Evolutionary conservation across 2,797 vertebrate genomes (phyloP), one percentile per base, ranked within the genome.

Genomic region (Betta splendens): DNA sequence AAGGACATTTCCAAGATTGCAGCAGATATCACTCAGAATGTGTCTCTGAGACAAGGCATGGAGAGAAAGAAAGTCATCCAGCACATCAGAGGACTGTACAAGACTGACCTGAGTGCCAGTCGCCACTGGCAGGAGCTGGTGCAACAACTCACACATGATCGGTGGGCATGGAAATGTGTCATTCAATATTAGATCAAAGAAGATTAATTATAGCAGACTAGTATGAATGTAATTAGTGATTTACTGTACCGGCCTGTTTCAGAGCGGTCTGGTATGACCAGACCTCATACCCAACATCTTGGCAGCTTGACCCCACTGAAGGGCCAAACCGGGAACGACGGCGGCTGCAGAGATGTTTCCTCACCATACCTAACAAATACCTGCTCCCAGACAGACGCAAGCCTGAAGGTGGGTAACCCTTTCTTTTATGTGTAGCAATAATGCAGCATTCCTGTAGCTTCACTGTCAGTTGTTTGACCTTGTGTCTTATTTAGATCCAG

Each of bases 351-450:
- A 92, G 97, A 62, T 98, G 97, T 82, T 98, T 97, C 83, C 91
- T 99, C 67, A 98, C 97, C 61, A 97, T 99, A 74, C 98, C 98
- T 42, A 99, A 99, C 88, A 99, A 99, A 81, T 99, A 99, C 54
- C 93, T 99, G 63, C 94, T 99, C 6, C 94, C 91, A 79, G 97
- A 98, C 75, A 90, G 98, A 46, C 95, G 94, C 44, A 98, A 96
- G 73, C 72, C 91, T 22, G 95, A 98, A 81, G 97, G 98, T 97
- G 86, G 84, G 18, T 15, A 28, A 28, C 11, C 9, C 0, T 2
- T 29, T 31, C 29, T 12, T 4, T 25, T 1, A 1, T 9, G 17
- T 17, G 35, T 9, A 17, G 4, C 35, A 17, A 9, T 5, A 1
- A 26, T 7, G 13, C 7, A 16, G 31, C n/a, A 15, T 3, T 46